Base-by-base conservation (phyloP, 1,140 invertebrate species). In the Harlomillsia oculata region DNA sequence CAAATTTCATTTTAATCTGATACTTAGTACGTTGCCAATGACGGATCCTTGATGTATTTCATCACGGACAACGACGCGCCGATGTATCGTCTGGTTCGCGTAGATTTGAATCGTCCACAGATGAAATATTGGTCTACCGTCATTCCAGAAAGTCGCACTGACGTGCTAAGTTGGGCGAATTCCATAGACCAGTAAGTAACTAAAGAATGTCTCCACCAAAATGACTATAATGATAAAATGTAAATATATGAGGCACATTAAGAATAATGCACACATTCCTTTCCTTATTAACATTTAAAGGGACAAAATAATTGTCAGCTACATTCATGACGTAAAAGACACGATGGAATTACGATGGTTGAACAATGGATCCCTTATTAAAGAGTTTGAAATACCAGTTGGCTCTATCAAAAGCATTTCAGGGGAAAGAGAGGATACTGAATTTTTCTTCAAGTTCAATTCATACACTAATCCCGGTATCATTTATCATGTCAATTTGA, bases 401-500 rank as follows among this genome's bases (percentile, higher is more conserved):
- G 94, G 94, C 14, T 87, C 86, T 2, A 78, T 98, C 32, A 79
- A 80, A 28, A 83, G 83, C 1, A 85, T 89, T 65, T 86, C 85
- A 5, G 92, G 89, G 6, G 81, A 89, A 66, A 86, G 84, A 67
- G 81, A 87, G 63, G 81, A 90, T 65, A 79, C 78, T 0, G 89
- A 97, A 76, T 84, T 96, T 62, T 98, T 97, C 73, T 96, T 89
- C 70, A 80, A 85, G 63, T 95, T 97, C 69, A 83, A 84, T 43
- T 97, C 93, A 0, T 97, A 97, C 72, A 77, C 97, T 16, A 88
- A 83, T 45, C 94, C 95, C 16, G 84, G 85, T 18, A 80, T 85
- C 48, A 93, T 96, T 68, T 97, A 93, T 71, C 81, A 79, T 41
- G 84, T 85, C 63, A 85, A 95, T 75, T 79, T 97, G 56, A 77